These are phyloP conservation scores for Sebastolobus alascanus DNA, from an alignment of 2,797 vertebrate genomes.

Conservation along the genomic window DNA sequence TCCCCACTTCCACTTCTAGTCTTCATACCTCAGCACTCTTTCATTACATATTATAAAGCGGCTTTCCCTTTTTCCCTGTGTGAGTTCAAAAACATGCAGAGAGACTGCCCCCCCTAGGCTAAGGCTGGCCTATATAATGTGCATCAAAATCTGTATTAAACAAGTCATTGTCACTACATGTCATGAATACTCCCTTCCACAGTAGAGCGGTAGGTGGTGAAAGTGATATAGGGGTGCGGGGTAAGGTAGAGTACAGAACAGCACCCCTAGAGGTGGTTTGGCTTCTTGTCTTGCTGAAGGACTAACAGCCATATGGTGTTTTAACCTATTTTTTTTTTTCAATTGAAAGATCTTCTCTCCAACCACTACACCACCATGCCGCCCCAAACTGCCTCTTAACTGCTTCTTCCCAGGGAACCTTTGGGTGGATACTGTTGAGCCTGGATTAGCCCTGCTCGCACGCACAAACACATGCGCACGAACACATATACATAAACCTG, in stretches of 20 bases:
- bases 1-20: not conserved
- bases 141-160: conserved; percentile 40
- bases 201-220: not conserved
- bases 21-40: conserved; percentile 13
- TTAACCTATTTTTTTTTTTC: conserved; percentile 23
- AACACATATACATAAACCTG: conserved; percentile 54
- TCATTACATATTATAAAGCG: conserved; percentile 8
- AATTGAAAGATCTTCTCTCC: conserved; percentile 21
- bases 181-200: conserved; percentile 6
- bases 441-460: conserved; percentile 41
- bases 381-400: conserved; percentile 16
- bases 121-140: conserved; percentile 36
- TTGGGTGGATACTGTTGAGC: conserved; percentile 47
- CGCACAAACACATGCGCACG: conserved; percentile 47
- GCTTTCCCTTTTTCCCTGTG: conserved; percentile 34
- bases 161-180: conserved; percentile 18
- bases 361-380: conserved; percentile 5
- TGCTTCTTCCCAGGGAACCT: conserved; percentile 31
- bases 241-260: not conserved
- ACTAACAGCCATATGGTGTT: conserved; percentile 1
- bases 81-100: conserved; percentile 28
- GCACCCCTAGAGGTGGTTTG: not conserved
- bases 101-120: conserved; percentile 26
- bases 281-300: not conserved
- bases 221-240: not conserved